These are phyloP conservation scores for Dendroctonus ponderosae DNA, from an alignment of 1,140 invertebrate genomes.

Conservation along the genomic window DNA sequence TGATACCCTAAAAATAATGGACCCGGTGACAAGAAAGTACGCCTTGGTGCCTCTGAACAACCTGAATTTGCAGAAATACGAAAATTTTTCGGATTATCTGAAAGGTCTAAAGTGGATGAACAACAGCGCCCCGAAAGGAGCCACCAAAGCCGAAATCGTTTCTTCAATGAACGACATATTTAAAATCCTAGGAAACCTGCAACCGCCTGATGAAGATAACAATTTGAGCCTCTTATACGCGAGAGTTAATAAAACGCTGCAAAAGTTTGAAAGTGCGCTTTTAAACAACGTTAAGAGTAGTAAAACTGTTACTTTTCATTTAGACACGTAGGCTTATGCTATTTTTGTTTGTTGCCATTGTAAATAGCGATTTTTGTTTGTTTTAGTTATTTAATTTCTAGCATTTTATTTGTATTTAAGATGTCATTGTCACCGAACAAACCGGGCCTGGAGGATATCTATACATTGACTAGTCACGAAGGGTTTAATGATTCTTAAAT, in stretches of 20 bases:
- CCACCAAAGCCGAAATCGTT: conserved; percentile 40
- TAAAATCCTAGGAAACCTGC: conserved; percentile 39
- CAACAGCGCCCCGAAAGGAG: conserved; percentile 31
- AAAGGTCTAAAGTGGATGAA: conserved; percentile 38
- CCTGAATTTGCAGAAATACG: conserved; percentile 29
- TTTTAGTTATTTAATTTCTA: not conserved
- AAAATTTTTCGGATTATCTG: conserved; percentile 40
- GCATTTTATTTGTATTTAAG: no score
- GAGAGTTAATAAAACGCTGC: conserved; percentile 46
- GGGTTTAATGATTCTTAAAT: no score
- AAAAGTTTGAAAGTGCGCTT: conserved; percentile 46
- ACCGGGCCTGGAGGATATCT: no score
- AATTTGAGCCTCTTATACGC: conserved; percentile 47
- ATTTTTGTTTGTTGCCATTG: conserved; percentile 6
- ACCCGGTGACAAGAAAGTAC: conserved; percentile 35
- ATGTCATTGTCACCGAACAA: no score
- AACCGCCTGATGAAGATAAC: conserved; percentile 45
- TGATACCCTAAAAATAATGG: conserved; percentile 37
- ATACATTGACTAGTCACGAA: no score
- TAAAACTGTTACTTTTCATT: conserved; percentile 36
- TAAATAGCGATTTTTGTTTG: not conserved
- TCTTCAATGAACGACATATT: conserved; percentile 45
- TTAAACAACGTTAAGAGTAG: conserved; percentile 38
- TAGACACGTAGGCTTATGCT: conserved; percentile 7
- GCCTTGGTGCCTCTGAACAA: conserved; percentile 31